Conservation (phyloP, 2,888 invertebrate species). For the Griposia aprilina region DNA sequence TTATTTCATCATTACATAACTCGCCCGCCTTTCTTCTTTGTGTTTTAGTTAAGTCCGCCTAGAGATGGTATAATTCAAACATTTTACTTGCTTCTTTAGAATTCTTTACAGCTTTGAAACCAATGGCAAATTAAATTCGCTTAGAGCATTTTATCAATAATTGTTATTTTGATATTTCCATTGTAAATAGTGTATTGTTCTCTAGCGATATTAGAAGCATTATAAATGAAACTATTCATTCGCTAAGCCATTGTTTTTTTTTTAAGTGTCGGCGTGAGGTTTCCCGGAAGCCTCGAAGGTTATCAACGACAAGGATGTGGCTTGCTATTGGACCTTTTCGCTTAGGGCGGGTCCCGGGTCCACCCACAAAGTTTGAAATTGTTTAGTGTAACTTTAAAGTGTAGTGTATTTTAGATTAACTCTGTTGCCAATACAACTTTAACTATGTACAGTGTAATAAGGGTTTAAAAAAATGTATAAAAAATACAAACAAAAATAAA, state of each 20-base stretch:
- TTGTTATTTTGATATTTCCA: slow-evolving; percentile 37
- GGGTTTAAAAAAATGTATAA: slow-evolving; percentile 24
- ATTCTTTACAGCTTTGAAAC: slow-evolving; percentile 11
- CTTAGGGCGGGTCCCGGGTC: slow-evolving; percentile 75
- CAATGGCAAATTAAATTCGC: slow-evolving; percentile 56
- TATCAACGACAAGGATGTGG: slow-evolving; percentile 70
- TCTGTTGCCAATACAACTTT: slow-evolving; percentile 20
- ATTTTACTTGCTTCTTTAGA: background rate
- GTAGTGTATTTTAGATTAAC: slow-evolving; percentile 1
- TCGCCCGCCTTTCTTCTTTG: background rate
- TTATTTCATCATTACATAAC: background rate
- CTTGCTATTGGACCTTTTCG: slow-evolving; percentile 74
- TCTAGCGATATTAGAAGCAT: slow-evolving; percentile 44
- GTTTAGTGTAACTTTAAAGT: slow-evolving; percentile 32
- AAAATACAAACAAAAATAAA: slow-evolving; percentile 43
- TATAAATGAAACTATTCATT: slow-evolving; percentile 60
- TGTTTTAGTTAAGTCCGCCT: background rate
- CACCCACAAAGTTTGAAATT: slow-evolving; percentile 59
- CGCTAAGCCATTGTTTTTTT: slow-evolving; percentile 70
- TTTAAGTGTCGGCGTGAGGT: slow-evolving; percentile 59
- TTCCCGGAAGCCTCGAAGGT: slow-evolving; percentile 68
- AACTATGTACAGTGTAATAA: slow-evolving; percentile 37
- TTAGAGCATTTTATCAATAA: slow-evolving; percentile 51
- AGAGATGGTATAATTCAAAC: background rate
- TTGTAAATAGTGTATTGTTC: slow-evolving; percentile 57